These are phyloP conservation scores for Nephrotoma guestfalica DNA, from an alignment of 2,888 invertebrate genomes.

Conservation along the genomic window DNA sequence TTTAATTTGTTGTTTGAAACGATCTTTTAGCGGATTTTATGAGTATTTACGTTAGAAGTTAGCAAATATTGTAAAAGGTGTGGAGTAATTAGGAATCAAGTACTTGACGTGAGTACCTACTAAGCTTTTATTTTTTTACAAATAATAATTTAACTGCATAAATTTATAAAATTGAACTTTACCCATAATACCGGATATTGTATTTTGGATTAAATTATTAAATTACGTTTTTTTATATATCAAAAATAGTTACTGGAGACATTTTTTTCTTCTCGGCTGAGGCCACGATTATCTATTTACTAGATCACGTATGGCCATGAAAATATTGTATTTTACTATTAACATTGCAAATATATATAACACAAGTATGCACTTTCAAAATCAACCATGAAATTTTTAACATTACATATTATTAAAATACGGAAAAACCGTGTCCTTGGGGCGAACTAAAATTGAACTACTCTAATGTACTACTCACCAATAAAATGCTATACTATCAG, in stretches of 20 bases:
- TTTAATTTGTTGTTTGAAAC: background rate
- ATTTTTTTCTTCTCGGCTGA: background rate
- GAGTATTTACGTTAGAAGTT: background rate
- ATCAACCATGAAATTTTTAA: no score
- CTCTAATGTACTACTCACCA: constrained; percentile 52
- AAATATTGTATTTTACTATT: background rate
- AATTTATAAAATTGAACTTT: background rate
- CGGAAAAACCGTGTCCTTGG: background rate
- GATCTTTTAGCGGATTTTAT: background rate
- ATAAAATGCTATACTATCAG: constrained; percentile 84
- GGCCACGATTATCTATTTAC: background rate
- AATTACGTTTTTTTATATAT: background rate
- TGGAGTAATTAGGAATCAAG: no score
- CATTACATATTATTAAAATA: no score
- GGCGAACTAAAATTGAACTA: background rate
- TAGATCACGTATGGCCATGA: background rate
- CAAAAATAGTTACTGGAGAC: background rate
- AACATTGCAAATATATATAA: no score
- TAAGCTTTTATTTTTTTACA: background rate
- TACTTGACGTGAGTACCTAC: background rate
- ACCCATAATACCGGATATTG: background rate
- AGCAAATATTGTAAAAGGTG: no score
- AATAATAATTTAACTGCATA: background rate
- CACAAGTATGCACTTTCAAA: no score
- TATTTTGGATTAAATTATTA: background rate